A percentile compares a stretch with the other conserved stretches of the same genome.
Evolutionary conservation across 2,888 invertebrate genomes (phyloP).

Genomic region (Scelioninae gen. 1): DNA sequence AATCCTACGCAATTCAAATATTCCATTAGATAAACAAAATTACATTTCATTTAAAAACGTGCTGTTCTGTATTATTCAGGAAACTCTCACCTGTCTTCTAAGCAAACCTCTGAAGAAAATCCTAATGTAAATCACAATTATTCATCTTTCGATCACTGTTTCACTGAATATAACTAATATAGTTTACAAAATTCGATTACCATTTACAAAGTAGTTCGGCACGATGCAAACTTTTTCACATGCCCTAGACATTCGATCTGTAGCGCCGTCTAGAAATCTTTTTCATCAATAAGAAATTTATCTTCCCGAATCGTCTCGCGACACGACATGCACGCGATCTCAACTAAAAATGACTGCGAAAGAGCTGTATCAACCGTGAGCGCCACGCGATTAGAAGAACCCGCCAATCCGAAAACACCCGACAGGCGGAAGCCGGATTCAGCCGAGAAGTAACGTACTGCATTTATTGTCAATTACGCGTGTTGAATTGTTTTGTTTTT

Average conservation of each 20-base stretch:
- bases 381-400: slow-evolving; percentile 76
- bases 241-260: background rate
- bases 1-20: no score
- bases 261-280: slow-evolving; percentile 1
- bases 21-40: no score
- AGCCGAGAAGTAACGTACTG: slow-evolving; percentile 61
- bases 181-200: background rate
- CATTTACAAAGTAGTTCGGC: background rate
- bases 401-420: slow-evolving; percentile 76
- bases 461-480: slow-evolving; percentile 44
- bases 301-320: slow-evolving; percentile 55
- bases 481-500: slow-evolving; percentile 34
- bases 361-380: slow-evolving; percentile 70
- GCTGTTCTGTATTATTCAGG: no score
- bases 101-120: background rate
- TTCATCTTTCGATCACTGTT: slow-evolving; percentile 1
- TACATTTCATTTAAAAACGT: no score
- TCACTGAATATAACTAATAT: background rate
- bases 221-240: no score
- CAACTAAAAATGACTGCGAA: slow-evolving; percentile 77
- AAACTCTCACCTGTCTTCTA: no score
- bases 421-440: slow-evolving; percentile 61
- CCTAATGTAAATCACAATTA: background rate
- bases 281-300: slow-evolving; percentile 17
- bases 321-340: slow-evolving; percentile 73